Conservation (phyloP, 2,797 vertebrate species). For the Pelobates cultripes region DNA sequence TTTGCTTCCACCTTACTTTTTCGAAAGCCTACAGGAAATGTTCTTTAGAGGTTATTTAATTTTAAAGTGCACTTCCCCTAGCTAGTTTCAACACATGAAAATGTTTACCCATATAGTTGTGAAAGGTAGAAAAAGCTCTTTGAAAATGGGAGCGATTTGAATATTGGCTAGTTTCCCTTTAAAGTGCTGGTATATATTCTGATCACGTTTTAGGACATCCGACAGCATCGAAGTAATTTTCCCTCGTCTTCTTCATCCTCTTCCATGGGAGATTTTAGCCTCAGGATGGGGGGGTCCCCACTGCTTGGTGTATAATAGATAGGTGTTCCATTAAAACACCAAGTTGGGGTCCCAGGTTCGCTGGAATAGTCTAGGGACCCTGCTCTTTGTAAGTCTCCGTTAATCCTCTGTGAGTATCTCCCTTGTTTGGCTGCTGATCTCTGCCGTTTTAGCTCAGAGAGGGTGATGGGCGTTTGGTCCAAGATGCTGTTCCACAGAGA, state of each 20-base stretch:
- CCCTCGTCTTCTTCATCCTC: conserved; percentile 87
- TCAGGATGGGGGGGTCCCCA: conserved; percentile 91
- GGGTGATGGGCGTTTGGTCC: conserved; percentile 82
- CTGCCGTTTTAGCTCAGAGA: conserved; percentile 94
- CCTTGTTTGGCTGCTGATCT: conserved; percentile 88
- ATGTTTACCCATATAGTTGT: neutral
- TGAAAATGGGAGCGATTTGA: neutral
- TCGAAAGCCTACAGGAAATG: no score
- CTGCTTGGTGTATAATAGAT: conserved; percentile 87
- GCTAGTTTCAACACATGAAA: neutral
- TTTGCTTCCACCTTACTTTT: no score
- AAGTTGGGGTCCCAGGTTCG: conserved; percentile 86
- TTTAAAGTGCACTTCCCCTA: no score
- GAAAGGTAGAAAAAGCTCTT: neutral
- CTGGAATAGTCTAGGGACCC: conserved; percentile 77
- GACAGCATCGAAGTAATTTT: conserved; percentile 87
- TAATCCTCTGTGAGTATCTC: conserved; percentile 83
- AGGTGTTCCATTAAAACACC: conserved; percentile 85
- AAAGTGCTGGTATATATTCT: neutral
- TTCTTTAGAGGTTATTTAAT: no score
- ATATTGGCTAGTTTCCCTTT: neutral
- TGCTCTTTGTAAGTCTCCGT: conserved; percentile 69
- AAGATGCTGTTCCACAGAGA: conserved; percentile 78
- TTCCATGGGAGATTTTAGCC: conserved; percentile 92
- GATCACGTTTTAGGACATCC: conserved; percentile 79